phyloP scores from a whole-genome alignment of 53 echinoderm and acorn worm species.

The Glandiceps talaboti region DNA sequence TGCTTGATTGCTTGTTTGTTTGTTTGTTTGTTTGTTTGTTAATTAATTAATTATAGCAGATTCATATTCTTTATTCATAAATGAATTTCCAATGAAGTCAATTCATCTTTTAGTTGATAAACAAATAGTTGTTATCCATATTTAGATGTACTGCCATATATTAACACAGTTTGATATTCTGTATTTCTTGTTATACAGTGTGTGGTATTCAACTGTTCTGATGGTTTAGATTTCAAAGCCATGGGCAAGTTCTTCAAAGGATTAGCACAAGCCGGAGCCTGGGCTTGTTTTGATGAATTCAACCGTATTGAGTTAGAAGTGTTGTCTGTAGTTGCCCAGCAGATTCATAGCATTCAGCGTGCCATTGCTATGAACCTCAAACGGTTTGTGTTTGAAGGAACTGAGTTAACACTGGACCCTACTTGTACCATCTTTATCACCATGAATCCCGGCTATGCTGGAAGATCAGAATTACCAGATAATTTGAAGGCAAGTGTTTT shows the following conservation, averaged over 20 bases:
- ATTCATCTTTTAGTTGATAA: too few species aligned
- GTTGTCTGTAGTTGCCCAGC: conserved; percentile 92
- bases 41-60: too few species aligned
- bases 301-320: conserved; percentile 98
- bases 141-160: too few species aligned
- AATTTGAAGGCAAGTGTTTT: conserved; percentile 60
- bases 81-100: too few species aligned
- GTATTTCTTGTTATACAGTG: conserved; percentile 29
- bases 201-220: conserved; percentile 99
- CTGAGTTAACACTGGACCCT: conserved; percentile 75
- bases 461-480: conserved; percentile 79
- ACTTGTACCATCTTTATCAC: conserved; percentile 98
- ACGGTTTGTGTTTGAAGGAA: conserved; percentile 87
- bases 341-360: conserved; percentile 90
- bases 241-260: conserved; percentile 99
- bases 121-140: too few species aligned
- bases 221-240: conserved; percentile 95
- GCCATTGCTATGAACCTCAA: conserved; percentile 63
- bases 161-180: neutral
- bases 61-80: too few species aligned
- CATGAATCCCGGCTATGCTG: conserved; percentile 96
- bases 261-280: conserved; percentile 87
- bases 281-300: conserved; percentile 99
- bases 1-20: too few species aligned
- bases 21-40: too few species aligned